Conservation (phyloP, 2,888 invertebrate genomes). For the Tachystola acroxantha region DNA sequence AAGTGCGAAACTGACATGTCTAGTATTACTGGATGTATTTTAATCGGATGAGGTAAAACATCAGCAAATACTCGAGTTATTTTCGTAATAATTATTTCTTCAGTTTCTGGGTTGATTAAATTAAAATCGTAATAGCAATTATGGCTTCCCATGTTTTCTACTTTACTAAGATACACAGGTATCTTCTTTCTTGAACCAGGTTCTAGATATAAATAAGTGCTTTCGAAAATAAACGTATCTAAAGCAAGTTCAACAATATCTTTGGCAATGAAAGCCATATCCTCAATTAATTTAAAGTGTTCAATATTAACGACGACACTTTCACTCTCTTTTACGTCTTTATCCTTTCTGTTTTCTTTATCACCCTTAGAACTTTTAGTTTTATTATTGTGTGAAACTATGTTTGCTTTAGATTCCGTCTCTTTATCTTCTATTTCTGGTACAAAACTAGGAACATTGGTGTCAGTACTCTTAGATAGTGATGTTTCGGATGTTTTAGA, state of each 20-base stretch:
- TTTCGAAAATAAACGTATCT: conserved; percentile 28
- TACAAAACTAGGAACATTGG: neutral
- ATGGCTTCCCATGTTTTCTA: conserved; percentile 16
- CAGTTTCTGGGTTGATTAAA: conserved; percentile 1
- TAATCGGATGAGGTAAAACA: conserved; percentile 6
- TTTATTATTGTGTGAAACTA: neutral
- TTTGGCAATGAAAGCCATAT: conserved; percentile 17
- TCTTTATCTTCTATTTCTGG: neutral
- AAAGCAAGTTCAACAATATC: conserved; percentile 21
- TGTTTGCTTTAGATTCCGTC: no score
- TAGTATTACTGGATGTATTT: conserved; percentile 16
- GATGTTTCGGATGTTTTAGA: conserved; percentile 7
- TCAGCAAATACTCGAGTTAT: conserved; percentile 5
- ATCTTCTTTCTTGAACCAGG: conserved; percentile 19
- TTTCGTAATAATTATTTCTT: neutral
- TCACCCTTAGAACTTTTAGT: neutral
- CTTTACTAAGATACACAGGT: conserved; percentile 27
- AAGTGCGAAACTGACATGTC: conserved; percentile 27
- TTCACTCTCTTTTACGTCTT: no score
- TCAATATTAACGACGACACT: no score
- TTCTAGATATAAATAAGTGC: conserved; percentile 20
- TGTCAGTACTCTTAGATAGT: neutral
- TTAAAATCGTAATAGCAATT: conserved; percentile 8
- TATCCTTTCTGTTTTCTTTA: neutral
- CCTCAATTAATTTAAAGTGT: neutral